Evolutionary conservation across 2,888 invertebrate genomes (phyloP).

Genomic region (Leuctra nigra): DNA sequence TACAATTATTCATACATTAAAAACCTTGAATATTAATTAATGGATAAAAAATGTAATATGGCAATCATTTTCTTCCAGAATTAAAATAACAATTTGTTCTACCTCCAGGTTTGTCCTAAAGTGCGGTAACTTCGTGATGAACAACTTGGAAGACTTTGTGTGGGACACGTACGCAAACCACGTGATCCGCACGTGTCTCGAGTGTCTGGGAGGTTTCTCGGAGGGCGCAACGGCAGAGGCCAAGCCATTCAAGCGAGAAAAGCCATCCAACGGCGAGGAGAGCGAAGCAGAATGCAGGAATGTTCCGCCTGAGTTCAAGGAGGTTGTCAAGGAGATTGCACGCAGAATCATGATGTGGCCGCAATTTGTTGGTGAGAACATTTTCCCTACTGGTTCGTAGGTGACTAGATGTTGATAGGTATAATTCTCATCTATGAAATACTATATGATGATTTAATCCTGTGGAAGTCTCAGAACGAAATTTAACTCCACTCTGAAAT

Average conservation of each 20-base stretch:
- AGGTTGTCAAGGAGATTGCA: slow-evolving; percentile 57
- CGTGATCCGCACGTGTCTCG: slow-evolving; percentile 64
- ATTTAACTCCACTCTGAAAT: no score
- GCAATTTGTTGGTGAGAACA: slow-evolving; percentile 56
- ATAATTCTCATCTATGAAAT: no score
- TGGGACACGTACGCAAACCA: slow-evolving; percentile 73
- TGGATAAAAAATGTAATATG: no score
- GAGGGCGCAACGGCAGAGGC: slow-evolving; percentile 29
- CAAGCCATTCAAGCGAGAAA: slow-evolving; percentile 17
- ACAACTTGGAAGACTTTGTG: slow-evolving; percentile 79
- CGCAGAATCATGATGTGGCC: slow-evolving; percentile 62
- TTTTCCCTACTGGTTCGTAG: no score
- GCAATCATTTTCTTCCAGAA: no score
- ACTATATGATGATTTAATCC: no score
- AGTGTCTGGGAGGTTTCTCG: slow-evolving; percentile 60
- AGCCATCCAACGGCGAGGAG: background rate
- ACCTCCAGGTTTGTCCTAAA: no score
- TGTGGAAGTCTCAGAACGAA: no score
- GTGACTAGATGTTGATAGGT: no score
- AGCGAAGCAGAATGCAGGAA: slow-evolving; percentile 37
- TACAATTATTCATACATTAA: no score
- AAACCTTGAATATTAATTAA: no score
- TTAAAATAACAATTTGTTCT: no score
- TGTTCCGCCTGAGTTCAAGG: slow-evolving; percentile 53
- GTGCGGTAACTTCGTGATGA: slow-evolving; percentile 66